Evolutionary conservation across 2,113 vertebrate genomes (phyloP).

Genomic region (Neodon shergylaensis): DNA sequence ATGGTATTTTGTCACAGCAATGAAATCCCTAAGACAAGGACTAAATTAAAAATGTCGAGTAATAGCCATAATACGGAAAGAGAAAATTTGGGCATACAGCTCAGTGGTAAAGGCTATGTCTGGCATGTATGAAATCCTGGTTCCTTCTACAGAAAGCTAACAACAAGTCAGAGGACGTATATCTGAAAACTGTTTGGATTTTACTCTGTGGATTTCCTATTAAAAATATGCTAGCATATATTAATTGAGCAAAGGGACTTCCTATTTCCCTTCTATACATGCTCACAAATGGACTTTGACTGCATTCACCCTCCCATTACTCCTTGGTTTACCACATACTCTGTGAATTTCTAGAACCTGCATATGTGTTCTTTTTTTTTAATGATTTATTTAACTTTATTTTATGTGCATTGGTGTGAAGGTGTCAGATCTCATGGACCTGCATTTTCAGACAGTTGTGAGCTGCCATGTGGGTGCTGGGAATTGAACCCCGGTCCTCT

Average conservation of each 20-base stretch:
- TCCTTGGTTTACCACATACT: not conserved
- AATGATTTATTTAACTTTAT: too few species aligned
- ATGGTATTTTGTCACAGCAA: not conserved
- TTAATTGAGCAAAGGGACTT: too few species aligned
- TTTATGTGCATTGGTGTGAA: too few species aligned
- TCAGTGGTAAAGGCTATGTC: not conserved
- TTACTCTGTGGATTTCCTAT: constrained; percentile 57
- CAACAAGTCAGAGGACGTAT: constrained; percentile 58
- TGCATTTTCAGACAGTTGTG: too few species aligned
- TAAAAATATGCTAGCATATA: not conserved
- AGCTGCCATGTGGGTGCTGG: too few species aligned
- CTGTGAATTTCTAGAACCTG: constrained; percentile 69
- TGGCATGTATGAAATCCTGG: not conserved
- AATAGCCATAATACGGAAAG: not conserved
- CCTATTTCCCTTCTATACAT: not conserved
- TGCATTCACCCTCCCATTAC: not conserved
- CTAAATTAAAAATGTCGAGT: not conserved
- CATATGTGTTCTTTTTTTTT: constrained; percentile 1
- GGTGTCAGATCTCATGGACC: too few species aligned
- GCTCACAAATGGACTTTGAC: not conserved
- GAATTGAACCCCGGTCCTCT: too few species aligned
- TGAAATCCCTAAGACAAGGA: not conserved
- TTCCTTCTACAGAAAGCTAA: not conserved
- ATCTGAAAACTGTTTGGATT: constrained; percentile 68
- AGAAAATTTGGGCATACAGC: not conserved